A percentile compares a stretch with the other conserved stretches of the same genome.
phyloP scores from a whole-genome alignment of 37 sponge, comb jelly and placozoan species.

The Ianthella basta region DNA sequence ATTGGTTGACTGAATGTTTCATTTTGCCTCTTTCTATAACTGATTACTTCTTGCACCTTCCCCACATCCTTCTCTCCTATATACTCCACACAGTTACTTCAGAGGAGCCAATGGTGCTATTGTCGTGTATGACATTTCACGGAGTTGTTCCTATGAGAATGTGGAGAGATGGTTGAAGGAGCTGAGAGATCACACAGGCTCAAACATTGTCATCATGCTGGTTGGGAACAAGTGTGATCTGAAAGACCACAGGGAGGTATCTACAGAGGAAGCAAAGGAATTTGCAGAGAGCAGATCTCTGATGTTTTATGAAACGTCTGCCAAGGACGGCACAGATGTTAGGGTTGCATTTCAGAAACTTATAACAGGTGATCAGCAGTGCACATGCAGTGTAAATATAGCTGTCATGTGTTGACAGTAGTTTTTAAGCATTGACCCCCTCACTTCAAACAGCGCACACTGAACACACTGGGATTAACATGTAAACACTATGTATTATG shows the following conservation, averaged over 20 bases:
- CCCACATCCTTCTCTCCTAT: no score
- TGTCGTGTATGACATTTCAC: conserved; percentile 96
- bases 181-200: conserved; percentile 91
- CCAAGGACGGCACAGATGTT: conserved; percentile 94
- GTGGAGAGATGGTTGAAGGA: conserved; percentile 99
- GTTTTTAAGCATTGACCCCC: no score
- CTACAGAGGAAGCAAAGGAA: conserved; percentile 87
- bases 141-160: conserved; percentile 97
- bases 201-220: conserved; percentile 98
- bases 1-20: no score
- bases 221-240: conserved; percentile 99
- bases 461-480: no score
- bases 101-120: conserved; percentile 98
- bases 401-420: no score
- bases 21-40: no score
- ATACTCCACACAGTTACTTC: conserved; percentile 91
- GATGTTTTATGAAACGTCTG: conserved; percentile 98
- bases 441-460: no score
- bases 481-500: no score
- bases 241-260: conserved; percentile 93
- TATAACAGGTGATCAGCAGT: conserved; percentile 82
- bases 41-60: no score
- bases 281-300: conserved; percentile 89
- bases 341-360: conserved; percentile 96
- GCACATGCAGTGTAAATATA: not conserved